Evolutionary conservation across 2,888 invertebrate genomes (phyloP).

Genomic region (Melinaea marsaeus): DNA sequence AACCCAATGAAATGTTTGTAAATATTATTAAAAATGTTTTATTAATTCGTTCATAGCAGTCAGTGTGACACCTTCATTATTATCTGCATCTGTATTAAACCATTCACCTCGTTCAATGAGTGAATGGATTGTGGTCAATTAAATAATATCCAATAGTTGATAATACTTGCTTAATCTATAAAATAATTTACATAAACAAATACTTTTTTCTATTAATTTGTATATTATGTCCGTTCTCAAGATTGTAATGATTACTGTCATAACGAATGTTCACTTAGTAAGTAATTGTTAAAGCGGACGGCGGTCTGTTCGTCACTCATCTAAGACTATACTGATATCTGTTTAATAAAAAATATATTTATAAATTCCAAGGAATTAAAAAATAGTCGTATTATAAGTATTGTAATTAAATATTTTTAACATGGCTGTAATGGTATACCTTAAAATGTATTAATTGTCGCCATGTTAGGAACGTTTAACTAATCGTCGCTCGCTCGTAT

Average conservation of each 20-base stretch:
- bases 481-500: conserved; percentile 13
- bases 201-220: too few species aligned
- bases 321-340: not conserved
- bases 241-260: too few species aligned
- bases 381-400: conserved; percentile 31
- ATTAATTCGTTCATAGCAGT: too few species aligned
- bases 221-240: too few species aligned
- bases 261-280: too few species aligned
- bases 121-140: conserved; percentile 25
- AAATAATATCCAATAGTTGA: conserved; percentile 9
- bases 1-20: too few species aligned
- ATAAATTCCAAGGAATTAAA: conserved; percentile 37
- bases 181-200: too few species aligned
- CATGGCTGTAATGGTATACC: conserved; percentile 20
- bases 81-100: too few species aligned
- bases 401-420: conserved; percentile 16
- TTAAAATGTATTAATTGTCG: conserved; percentile 8
- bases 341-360: conserved; percentile 7
- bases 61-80: too few species aligned
- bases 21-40: too few species aligned
- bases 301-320: not conserved
- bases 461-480: conserved; percentile 14
- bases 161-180: too few species aligned
- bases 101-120: not conserved
- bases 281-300: too few species aligned